Percentiles rank a stretch among this genome's conserved stretches.
Evolutionary conservation across 2,888 invertebrate genomes (phyloP).

Genomic region (Caenorhabditis doughertyi): DNA sequence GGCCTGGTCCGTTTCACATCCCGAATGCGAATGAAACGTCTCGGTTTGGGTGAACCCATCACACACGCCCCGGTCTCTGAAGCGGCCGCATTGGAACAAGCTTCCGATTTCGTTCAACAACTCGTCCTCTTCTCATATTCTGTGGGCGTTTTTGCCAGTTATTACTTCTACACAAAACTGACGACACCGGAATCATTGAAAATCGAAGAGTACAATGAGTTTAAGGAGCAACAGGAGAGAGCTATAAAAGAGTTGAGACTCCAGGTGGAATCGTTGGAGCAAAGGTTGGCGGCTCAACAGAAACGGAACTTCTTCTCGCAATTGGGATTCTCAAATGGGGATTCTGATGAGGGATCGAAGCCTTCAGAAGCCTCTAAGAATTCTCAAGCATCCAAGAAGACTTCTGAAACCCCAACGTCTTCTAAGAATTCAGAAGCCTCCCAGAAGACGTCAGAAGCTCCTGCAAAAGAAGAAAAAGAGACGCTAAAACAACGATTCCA

Average conservation of each 20-base stretch:
- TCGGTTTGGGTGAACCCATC: constrained; percentile 77
- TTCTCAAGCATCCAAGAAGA: constrained; percentile 5
- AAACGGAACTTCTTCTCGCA: constrained; percentile 55
- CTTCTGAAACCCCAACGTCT: background rate
- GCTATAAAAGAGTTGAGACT: constrained; percentile 58
- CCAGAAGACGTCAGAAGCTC: background rate
- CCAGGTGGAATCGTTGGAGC: constrained; percentile 62
- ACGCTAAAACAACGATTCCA: constrained; percentile 55
- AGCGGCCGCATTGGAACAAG: constrained; percentile 80
- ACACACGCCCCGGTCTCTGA: constrained; percentile 77
- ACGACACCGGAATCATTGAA: constrained; percentile 72
- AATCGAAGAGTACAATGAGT: constrained; percentile 67
- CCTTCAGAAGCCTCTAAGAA: background rate
- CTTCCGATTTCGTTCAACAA: constrained; percentile 82
- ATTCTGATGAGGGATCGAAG: constrained; percentile 4
- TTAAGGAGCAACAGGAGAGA: constrained; percentile 63
- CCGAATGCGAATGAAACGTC: constrained; percentile 77
- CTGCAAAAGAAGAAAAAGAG: constrained; percentile 4
- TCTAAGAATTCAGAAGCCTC: background rate
- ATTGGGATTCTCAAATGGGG: constrained; percentile 24
- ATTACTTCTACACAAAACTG: constrained; percentile 76
- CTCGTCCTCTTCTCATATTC: constrained; percentile 80
- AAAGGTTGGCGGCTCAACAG: constrained; percentile 56
- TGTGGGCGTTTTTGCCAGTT: constrained; percentile 78
- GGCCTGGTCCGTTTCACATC: constrained; percentile 77